phyloP scores from a whole-genome alignment of 2,113 vertebrate genomes.

The Pampusana beccarii region DNA sequence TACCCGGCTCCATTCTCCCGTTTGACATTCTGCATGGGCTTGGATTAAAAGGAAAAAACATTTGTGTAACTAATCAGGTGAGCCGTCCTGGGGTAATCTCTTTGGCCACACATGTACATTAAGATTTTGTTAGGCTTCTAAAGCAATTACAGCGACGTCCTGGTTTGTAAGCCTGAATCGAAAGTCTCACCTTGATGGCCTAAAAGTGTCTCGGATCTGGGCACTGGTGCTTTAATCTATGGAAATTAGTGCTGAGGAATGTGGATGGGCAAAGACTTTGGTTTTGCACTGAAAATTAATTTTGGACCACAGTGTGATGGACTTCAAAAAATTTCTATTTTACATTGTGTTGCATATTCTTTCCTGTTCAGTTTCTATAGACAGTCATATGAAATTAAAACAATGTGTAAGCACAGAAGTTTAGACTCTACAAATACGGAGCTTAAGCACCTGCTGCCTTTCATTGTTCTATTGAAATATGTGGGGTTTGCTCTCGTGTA shows the following conservation, averaged over 20 bases:
- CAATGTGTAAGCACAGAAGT: background rate
- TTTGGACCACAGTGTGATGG: background rate
- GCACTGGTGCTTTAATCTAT: background rate
- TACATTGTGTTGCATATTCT: background rate
- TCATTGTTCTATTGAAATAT: background rate
- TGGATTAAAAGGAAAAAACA: conserved; percentile 1
- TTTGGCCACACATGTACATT: conserved; percentile 48
- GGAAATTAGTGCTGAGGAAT: background rate
- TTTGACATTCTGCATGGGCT: conserved; percentile 16
- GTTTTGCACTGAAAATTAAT: background rate
- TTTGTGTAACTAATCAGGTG: conserved; percentile 67
- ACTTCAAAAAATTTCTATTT: background rate
- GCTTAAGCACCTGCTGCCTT: background rate
- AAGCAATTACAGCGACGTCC: background rate
- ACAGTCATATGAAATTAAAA: background rate
- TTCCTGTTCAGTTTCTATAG: background rate
- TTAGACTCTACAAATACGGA: background rate
- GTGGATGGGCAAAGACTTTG: background rate
- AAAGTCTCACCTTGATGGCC: conserved; percentile 15
- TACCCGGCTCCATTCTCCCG: background rate
- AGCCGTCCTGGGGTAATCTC: conserved; percentile 49
- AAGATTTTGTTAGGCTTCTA: conserved; percentile 15
- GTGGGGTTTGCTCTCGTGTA: background rate
- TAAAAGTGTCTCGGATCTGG: background rate
- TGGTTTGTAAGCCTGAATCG: background rate